A percentile compares a stretch with the other conserved stretches of the same genome.
Conservation (phyloP, 2,797 vertebrate genomes). For the Artibeus jamaicensis region DNA sequence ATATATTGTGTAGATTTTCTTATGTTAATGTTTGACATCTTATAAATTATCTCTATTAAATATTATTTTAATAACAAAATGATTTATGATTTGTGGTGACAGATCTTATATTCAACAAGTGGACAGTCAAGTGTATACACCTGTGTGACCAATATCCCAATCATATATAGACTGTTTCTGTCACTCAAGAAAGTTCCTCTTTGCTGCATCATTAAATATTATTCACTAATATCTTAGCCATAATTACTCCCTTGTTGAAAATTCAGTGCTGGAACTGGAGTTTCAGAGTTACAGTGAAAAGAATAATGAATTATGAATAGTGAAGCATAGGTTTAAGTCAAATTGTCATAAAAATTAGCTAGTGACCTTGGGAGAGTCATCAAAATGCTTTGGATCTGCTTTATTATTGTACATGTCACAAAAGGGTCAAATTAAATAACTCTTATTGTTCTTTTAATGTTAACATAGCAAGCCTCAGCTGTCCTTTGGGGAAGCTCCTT, state of each 20-base stretch:
- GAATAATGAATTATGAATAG: background rate
- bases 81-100: background rate
- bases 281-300: background rate
- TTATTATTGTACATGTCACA: background rate
- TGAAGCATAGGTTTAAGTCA: background rate
- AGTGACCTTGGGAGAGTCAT: background rate
- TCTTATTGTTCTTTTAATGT: background rate
- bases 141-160: background rate
- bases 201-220: background rate
- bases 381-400: background rate
- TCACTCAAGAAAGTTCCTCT: background rate
- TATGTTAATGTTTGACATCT: background rate
- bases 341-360: background rate
- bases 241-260: background rate
- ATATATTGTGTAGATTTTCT: background rate
- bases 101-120: background rate
- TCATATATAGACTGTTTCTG: background rate
- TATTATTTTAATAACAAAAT: conserved; percentile 39
- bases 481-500: background rate
- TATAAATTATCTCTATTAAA: background rate
- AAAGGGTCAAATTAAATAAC: background rate
- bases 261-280: background rate
- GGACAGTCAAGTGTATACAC: background rate
- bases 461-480: background rate
- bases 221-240: background rate